A percentile compares a stretch with the other conserved stretches of the same genome.
Conservation (phyloP, 2,888 invertebrate genomes). For the Leptothorax acervorum region DNA sequence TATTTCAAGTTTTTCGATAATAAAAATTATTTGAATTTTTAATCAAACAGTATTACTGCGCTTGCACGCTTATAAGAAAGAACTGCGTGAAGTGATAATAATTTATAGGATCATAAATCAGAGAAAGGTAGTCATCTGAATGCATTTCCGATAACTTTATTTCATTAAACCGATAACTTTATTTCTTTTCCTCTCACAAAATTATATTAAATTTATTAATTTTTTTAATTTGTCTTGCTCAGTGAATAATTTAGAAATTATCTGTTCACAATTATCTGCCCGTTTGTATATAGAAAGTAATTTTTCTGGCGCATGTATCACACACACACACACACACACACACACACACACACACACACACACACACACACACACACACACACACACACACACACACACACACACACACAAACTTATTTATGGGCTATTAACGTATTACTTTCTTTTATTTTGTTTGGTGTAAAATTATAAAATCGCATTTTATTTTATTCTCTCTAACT, state of each 20-base stretch:
- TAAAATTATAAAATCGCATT: neutral
- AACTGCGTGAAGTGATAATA: neutral
- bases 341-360: neutral
- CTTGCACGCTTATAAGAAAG: neutral
- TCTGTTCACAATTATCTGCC: neutral
- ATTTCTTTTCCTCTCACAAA: neutral
- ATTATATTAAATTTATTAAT: neutral
- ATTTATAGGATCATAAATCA: neutral
- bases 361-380: neutral
- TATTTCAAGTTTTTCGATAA: neutral
- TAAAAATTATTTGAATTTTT: neutral
- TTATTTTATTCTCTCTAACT: neutral
- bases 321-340: neutral
- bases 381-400: no score
- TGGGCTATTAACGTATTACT: neutral
- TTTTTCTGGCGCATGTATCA: neutral
- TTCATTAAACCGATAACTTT: neutral
- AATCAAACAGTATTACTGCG: neutral
- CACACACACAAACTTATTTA: neutral
- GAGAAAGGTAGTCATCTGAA: neutral
- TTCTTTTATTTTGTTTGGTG: neutral
- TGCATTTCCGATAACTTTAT: neutral
- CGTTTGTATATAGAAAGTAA: neutral
- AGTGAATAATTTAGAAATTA: neutral
- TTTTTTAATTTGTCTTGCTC: neutral